Conservation (phyloP, 2,113 vertebrate genomes). For the Osmerus eperlanus region DNA sequence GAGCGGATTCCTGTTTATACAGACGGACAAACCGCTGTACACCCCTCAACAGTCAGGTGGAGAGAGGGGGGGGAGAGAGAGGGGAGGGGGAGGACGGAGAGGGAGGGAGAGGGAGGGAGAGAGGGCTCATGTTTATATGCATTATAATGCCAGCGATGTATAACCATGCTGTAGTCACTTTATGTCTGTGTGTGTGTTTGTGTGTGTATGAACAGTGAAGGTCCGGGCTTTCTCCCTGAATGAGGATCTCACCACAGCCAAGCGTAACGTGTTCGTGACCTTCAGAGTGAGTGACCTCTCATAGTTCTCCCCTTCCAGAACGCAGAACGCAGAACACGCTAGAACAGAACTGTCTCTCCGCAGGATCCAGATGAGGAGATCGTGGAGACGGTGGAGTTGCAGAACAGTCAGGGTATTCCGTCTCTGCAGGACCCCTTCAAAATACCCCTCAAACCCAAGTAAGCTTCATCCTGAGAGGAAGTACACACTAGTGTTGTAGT, state of each 20-base stretch:
- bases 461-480: constrained; percentile 28
- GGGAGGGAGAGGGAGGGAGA: background rate
- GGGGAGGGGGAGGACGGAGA: background rate
- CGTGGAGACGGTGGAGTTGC: constrained; percentile 73
- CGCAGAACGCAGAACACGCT: background rate
- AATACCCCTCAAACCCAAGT: constrained; percentile 91
- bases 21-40: constrained; percentile 90
- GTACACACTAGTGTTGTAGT: background rate
- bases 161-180: no score
- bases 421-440: constrained; percentile 87
- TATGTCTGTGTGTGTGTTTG: constrained; percentile 31
- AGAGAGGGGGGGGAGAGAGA: no score
- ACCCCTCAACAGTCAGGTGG: constrained; percentile 85
- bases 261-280: constrained; percentile 76
- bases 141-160: no score
- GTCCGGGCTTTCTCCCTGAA: constrained; percentile 86
- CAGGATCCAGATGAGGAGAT: constrained; percentile 90
- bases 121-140: no score
- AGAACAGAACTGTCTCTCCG: background rate
- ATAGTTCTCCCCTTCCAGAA: no score
- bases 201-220: constrained; percentile 70
- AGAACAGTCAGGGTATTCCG: constrained; percentile 77
- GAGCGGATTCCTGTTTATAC: constrained; percentile 89
- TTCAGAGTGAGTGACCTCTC: constrained; percentile 75
- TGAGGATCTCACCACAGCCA: constrained; percentile 82